These are phyloP conservation scores for Calephelis nemesis DNA, from an alignment of 1,140 invertebrate species.

Conservation along the genomic window DNA sequence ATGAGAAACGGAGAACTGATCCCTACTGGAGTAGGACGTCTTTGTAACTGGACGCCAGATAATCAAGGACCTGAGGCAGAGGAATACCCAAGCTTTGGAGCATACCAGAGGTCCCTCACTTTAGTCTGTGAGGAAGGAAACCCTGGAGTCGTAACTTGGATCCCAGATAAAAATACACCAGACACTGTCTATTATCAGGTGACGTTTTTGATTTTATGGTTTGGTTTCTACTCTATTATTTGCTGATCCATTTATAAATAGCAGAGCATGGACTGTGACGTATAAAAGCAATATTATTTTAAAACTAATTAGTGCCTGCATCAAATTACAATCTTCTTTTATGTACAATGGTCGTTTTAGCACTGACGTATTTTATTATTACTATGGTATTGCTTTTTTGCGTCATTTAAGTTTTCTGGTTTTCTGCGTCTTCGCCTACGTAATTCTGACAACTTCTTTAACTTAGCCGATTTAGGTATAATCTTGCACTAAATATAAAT, in stretches of 20 bases:
- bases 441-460: too few species aligned
- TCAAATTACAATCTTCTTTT: too few species aligned
- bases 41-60: constrained; percentile 93
- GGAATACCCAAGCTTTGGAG: constrained; percentile 91
- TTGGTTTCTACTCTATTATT: neutral
- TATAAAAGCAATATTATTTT: neutral
- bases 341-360: too few species aligned
- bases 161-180: constrained; percentile 91
- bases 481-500: too few species aligned
- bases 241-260: neutral
- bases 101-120: constrained; percentile 91
- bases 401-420: too few species aligned
- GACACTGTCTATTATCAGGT: constrained; percentile 96
- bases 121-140: constrained; percentile 91
- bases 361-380: too few species aligned
- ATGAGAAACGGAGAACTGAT: constrained; percentile 82
- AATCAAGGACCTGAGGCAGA: constrained; percentile 85
- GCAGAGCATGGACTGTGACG: neutral
- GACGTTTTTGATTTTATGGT: constrained; percentile 6
- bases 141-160: constrained; percentile 92
- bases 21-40: constrained; percentile 87
- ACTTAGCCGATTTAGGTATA: too few species aligned
- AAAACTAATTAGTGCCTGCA: too few species aligned
- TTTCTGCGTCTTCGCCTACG: too few species aligned
- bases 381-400: too few species aligned